These are phyloP conservation scores for Spatula clypeata DNA, from an alignment of 2,797 vertebrate genomes.

Conservation along the genomic window DNA sequence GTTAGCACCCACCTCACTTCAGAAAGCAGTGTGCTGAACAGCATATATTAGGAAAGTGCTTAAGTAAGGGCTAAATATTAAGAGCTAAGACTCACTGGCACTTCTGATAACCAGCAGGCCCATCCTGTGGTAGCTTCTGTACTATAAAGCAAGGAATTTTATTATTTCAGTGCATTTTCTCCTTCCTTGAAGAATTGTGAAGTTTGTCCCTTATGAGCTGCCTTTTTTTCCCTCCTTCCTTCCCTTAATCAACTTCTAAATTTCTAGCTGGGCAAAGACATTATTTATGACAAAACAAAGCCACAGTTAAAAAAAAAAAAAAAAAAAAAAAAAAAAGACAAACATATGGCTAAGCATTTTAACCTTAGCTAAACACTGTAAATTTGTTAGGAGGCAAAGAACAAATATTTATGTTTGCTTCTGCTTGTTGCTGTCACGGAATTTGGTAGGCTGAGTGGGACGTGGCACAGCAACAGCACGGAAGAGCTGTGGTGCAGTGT, in stretches of 20 bases:
- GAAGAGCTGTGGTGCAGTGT: not conserved
- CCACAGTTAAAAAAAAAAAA: not conserved
- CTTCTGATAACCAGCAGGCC: not conserved
- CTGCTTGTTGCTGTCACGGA: not conserved
- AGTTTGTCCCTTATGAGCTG: not conserved
- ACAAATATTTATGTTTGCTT: conserved; percentile 1
- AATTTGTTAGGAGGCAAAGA: not conserved
- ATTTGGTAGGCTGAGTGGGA: not conserved
- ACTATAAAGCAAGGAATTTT: not conserved
- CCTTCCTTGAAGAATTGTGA: not conserved
- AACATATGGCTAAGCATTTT: not conserved
- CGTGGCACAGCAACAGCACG: not conserved
- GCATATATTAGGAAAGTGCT: not conserved
- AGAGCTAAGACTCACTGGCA: not conserved
- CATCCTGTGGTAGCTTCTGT: not conserved
- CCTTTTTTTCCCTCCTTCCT: no score
- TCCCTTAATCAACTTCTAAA: not conserved
- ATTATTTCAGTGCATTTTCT: not conserved
- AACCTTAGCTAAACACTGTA: not conserved
- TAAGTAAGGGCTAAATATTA: not conserved
- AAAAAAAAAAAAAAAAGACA: not conserved
- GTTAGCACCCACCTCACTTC: not conserved
- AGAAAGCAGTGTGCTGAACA: not conserved
- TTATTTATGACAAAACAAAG: not conserved
- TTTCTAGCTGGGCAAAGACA: not conserved